Evolutionary conservation across 2,888 invertebrate species (phyloP).

Genomic region (Lutraria lutraria): DNA sequence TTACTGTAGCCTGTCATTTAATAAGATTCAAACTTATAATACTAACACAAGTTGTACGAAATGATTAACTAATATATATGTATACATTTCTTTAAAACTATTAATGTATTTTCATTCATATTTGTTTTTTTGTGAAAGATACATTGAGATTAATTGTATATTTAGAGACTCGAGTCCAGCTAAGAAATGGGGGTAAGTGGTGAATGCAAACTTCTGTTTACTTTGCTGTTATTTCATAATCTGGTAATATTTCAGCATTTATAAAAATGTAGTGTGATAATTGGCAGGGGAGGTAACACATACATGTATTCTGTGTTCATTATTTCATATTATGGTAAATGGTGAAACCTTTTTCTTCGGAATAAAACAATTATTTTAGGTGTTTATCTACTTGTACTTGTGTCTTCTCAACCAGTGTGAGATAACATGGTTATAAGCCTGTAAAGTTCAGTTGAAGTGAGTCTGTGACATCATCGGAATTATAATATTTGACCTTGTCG

Average conservation of each 20-base stretch:
- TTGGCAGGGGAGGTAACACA: background rate
- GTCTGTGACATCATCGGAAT: too few species aligned
- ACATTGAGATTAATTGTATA: background rate
- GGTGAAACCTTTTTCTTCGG: background rate
- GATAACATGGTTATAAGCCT: too few species aligned
- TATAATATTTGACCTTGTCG: too few species aligned
- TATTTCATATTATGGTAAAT: background rate
- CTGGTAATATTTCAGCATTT: background rate
- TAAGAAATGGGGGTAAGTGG: constrained; percentile 62
- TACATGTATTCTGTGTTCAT: background rate
- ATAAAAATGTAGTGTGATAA: background rate
- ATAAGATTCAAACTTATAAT: background rate
- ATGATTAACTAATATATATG: background rate
- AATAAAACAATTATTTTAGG: background rate
- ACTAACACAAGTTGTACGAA: background rate
- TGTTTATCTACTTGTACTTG: too few species aligned
- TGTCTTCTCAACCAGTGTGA: too few species aligned
- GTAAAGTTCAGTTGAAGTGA: too few species aligned
- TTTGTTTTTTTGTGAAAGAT: background rate
- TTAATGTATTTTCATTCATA: background rate
- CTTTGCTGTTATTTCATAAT: constrained; percentile 23
- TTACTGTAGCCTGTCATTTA: background rate
- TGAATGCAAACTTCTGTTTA: constrained; percentile 19
- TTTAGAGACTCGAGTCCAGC: constrained; percentile 25
- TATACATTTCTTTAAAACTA: background rate